These are phyloP conservation scores for Lamprologus lemairii DNA, from an alignment of 2,113 vertebrate genomes.

Conservation along the genomic window DNA sequence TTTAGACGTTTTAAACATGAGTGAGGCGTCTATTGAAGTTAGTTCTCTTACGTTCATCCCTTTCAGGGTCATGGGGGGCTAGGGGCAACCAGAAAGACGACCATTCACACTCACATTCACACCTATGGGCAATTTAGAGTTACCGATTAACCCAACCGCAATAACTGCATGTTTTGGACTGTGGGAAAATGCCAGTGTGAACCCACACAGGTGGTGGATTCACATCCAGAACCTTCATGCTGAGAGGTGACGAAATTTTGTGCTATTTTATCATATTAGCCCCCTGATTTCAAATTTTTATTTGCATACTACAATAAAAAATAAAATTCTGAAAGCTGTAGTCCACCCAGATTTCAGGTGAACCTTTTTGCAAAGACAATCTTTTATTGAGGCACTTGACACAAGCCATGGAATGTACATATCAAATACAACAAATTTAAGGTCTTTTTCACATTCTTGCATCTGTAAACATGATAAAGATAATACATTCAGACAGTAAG, in stretches of 20 bases:
- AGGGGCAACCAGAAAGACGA: background rate
- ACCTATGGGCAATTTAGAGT: background rate
- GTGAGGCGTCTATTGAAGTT: background rate
- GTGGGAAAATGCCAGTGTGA: background rate
- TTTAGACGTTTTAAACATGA: background rate
- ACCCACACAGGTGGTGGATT: background rate
- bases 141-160: background rate
- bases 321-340: background rate
- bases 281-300: background rate
- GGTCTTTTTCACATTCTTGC: conserved; percentile 60
- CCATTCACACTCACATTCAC: background rate
- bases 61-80: background rate
- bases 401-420: conserved; percentile 66
- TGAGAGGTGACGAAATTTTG: fast-evolving
- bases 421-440: conserved; percentile 36
- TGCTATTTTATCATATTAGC: background rate
- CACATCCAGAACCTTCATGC: background rate
- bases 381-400: conserved; percentile 79
- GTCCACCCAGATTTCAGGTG: background rate
- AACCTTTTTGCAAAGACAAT: conserved; percentile 11
- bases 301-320: background rate
- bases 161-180: background rate
- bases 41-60: fast-evolving
- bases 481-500: conserved; percentile 63
- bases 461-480: conserved; percentile 69